Percentiles rank a stretch among this genome's conserved stretches.
Conservation (phyloP, 2,797 vertebrate genomes). For the Cheirogaleus major region DNA sequence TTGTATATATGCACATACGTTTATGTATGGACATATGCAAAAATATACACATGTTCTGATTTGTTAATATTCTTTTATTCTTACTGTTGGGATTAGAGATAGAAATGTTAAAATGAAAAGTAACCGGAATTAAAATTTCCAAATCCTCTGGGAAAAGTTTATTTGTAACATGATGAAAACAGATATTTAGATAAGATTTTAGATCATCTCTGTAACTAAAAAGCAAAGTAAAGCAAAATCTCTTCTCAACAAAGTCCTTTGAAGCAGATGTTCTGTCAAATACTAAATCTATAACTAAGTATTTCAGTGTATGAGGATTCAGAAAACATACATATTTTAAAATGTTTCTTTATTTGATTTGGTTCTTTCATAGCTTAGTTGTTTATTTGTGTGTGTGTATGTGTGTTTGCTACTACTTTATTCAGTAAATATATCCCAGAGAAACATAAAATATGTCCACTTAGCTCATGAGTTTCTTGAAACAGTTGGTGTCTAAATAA, state of each 20-base stretch:
- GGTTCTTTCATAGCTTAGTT: background rate
- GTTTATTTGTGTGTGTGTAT: background rate
- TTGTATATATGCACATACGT: background rate
- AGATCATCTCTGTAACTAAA: background rate
- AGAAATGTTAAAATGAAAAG: background rate
- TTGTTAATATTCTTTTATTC: background rate
- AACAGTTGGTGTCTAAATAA: conserved; percentile 68
- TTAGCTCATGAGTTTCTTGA: conserved; percentile 58
- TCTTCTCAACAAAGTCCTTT: background rate
- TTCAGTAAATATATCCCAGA: conserved; percentile 43
- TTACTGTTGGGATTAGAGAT: background rate
- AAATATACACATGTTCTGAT: background rate
- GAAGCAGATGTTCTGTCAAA: background rate
- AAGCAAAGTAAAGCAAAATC: background rate
- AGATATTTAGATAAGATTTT: background rate
- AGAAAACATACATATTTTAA: background rate
- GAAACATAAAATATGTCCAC: conserved; percentile 42
- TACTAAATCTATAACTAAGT: background rate
- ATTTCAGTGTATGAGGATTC: background rate
- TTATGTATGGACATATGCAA: background rate
- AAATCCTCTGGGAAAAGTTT: background rate
- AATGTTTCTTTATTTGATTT: background rate
- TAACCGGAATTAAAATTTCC: background rate
- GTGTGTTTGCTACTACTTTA: background rate
- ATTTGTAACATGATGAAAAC: background rate